These are phyloP conservation scores for Leistus spinibarbis DNA, from an alignment of 2,888 invertebrate species.

Conservation along the genomic window DNA sequence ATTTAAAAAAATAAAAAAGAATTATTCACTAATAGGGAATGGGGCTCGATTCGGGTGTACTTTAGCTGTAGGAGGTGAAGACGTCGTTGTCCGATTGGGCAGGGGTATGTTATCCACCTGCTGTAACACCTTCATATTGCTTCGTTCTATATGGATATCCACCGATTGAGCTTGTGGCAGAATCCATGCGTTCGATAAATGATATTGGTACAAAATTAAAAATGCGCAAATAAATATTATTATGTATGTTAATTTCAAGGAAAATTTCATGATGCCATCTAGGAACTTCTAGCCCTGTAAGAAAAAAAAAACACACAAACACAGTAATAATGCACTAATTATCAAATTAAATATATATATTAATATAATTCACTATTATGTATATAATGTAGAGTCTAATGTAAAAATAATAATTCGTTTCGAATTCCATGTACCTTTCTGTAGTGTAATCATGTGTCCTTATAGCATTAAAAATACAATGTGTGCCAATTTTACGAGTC, in stretches of 20 bases:
- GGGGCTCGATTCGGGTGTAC: background rate
- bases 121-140: slow-evolving; percentile 41
- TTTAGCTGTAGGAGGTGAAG: slow-evolving; percentile 25
- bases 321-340: slow-evolving; percentile 12
- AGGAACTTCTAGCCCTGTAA: slow-evolving; percentile 50
- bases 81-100: slow-evolving; percentile 19
- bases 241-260: slow-evolving; percentile 67
- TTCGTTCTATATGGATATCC: slow-evolving; percentile 41
- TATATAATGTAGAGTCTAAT: background rate
- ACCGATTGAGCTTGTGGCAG: slow-evolving; percentile 49
- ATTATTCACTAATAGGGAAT: background rate
- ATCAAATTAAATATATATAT: slow-evolving; percentile 4
- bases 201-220: slow-evolving; percentile 69
- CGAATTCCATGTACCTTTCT: slow-evolving; percentile 32
- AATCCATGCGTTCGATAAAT: slow-evolving; percentile 62
- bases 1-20: background rate
- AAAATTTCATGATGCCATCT: slow-evolving; percentile 60
- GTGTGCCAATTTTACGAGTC: slow-evolving; percentile 35
- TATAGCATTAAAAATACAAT: slow-evolving; percentile 27
- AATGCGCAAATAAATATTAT: slow-evolving; percentile 67
- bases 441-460: slow-evolving; percentile 39
- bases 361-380: background rate
- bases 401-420: background rate
- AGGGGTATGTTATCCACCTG: slow-evolving; percentile 32
- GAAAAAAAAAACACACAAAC: slow-evolving; percentile 37